A percentile compares a stretch with the other conserved stretches of the same genome.
These are phyloP conservation scores for Poecilia picta DNA, from an alignment of 2,797 vertebrate genomes.

Conservation along the genomic window DNA sequence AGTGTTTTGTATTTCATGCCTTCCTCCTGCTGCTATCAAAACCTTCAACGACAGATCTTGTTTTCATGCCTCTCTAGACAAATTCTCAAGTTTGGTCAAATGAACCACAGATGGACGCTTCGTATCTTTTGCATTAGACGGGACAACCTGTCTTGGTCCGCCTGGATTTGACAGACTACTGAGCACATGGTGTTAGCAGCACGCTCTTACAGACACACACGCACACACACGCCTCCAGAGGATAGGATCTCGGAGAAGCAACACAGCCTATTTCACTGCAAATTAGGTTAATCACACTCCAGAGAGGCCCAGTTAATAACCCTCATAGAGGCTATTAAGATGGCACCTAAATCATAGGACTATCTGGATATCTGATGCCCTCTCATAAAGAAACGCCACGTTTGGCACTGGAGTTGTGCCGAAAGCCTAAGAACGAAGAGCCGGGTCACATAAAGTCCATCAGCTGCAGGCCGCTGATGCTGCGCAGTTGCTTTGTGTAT, in stretches of 20 bases:
- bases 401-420: constrained; percentile 22
- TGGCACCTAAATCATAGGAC: constrained; percentile 73
- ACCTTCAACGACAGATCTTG: not conserved
- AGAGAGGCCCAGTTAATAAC: constrained; percentile 79
- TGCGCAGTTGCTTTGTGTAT: constrained; percentile 25
- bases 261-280: constrained; percentile 75
- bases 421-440: constrained; percentile 18
- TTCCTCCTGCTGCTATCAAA: constrained; percentile 9
- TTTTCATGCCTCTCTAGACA: not conserved
- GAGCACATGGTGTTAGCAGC: constrained; percentile 62
- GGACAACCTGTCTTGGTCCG: constrained; percentile 62
- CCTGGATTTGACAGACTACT: constrained; percentile 63
- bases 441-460: constrained; percentile 15
- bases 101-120: constrained; percentile 19
- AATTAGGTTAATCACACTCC: constrained; percentile 80
- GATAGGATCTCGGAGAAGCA: constrained; percentile 69
- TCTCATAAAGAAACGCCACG: constrained; percentile 29
- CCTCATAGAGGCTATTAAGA: constrained; percentile 75
- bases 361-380: constrained; percentile 63
- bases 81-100: constrained; percentile 25
- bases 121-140: constrained; percentile 40
- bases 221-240: constrained; percentile 57
- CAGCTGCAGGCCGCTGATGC: constrained; percentile 19
- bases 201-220: constrained; percentile 17
- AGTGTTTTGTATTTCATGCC: constrained; percentile 18